These are phyloP conservation scores for Dendrolimus houi DNA, from an alignment of 2,888 invertebrate species.

Conservation along the genomic window DNA sequence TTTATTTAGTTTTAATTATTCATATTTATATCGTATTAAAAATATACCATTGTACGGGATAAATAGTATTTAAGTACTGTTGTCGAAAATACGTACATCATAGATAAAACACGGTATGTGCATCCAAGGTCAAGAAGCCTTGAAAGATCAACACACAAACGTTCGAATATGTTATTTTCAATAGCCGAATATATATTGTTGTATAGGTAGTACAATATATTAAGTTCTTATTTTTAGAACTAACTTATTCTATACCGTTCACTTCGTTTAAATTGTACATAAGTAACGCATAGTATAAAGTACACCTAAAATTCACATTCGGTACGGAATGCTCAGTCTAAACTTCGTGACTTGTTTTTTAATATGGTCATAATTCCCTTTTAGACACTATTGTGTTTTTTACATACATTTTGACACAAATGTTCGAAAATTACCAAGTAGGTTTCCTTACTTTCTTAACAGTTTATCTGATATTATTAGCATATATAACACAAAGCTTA, in stretches of 20 bases:
- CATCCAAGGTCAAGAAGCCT: too few relatives aligned
- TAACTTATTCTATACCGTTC: constrained; percentile 1
- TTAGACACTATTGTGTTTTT: constrained; percentile 1
- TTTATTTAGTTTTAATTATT: too few relatives aligned
- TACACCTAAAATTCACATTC: not conserved
- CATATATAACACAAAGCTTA: too few relatives aligned
- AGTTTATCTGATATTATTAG: not conserved
- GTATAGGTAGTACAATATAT: too few relatives aligned
- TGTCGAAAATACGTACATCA: too few relatives aligned
- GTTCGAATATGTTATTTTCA: too few relatives aligned
- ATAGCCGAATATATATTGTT: too few relatives aligned
- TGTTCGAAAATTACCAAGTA: not conserved
- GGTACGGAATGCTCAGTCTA: constrained; percentile 16
- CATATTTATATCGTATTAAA: too few relatives aligned
- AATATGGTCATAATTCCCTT: constrained; percentile 3
- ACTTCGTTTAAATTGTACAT: not conserved
- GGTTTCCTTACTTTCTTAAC: not conserved
- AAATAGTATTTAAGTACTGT: too few relatives aligned
- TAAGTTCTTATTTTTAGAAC: not conserved
- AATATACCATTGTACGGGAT: too few relatives aligned
- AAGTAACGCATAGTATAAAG: not conserved
- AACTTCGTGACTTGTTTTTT: constrained; percentile 21
- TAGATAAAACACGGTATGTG: too few relatives aligned
- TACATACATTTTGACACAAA: not conserved
- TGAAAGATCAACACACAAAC: too few relatives aligned